These are phyloP conservation scores for Rhynchonycteris naso DNA, from an alignment of 2,797 vertebrate genomes.

Conservation along the genomic window DNA sequence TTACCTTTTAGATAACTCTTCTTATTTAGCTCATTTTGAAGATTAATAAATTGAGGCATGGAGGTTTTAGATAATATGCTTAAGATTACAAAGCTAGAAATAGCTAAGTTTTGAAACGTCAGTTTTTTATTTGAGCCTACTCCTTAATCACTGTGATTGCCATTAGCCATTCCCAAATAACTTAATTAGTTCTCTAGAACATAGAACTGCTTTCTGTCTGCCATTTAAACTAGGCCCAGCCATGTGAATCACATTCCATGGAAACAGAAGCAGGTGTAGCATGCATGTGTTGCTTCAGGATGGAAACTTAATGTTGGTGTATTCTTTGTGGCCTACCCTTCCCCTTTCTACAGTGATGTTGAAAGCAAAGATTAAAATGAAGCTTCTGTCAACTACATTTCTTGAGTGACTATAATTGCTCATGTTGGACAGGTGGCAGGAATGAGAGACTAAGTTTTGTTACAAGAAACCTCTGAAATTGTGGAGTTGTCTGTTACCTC, in stretches of 20 bases:
- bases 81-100: not conserved
- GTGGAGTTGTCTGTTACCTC: not conserved
- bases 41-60: not conserved
- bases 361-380: not conserved
- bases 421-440: not conserved
- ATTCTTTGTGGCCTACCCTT: not conserved
- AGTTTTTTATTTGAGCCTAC: not conserved
- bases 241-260: not conserved
- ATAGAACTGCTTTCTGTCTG: not conserved
- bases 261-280: not conserved
- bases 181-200: not conserved
- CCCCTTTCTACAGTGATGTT: not conserved
- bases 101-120: not conserved
- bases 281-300: not conserved
- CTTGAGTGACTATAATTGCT: not conserved
- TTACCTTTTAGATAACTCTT: not conserved
- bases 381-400: not conserved
- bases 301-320: not conserved
- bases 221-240: not conserved
- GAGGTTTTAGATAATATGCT: not conserved
- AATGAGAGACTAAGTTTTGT: not conserved
- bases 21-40: not conserved
- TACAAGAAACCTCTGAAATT: not conserved
- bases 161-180: not conserved
- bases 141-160: not conserved